Conservation (phyloP, 2,113 vertebrate species). For the Engystomops pustulosus region DNA sequence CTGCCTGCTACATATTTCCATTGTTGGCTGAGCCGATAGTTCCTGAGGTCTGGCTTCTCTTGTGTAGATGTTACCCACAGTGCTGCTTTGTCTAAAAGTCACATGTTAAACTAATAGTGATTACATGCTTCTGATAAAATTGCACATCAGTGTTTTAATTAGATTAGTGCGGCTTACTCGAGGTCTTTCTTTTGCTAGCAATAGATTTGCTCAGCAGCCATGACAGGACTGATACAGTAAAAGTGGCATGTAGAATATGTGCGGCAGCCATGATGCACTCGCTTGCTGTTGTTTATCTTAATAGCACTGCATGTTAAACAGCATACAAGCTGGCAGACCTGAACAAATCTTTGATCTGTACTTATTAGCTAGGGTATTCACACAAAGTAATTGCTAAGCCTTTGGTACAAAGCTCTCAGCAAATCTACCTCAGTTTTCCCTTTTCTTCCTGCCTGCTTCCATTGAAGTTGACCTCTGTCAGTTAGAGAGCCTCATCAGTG, state of each 20-base stretch:
- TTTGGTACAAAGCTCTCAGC: conserved; percentile 73
- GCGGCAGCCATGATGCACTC: conserved; percentile 64
- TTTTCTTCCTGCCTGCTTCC: conserved; percentile 75
- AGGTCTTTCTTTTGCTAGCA: conserved; percentile 1
- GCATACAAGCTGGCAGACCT: conserved; percentile 70
- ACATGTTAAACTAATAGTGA: conserved; percentile 21
- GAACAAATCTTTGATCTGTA: conserved; percentile 79
- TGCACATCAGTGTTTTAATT: conserved; percentile 22
- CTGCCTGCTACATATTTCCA: neutral
- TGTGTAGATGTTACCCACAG: conserved; percentile 3
- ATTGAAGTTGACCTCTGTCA: conserved; percentile 85
- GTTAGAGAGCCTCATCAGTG: conserved; percentile 80
- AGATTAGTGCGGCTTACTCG: neutral
- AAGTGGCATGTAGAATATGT: conserved; percentile 62
- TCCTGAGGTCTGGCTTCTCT: neutral
- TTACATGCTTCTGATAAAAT: neutral
- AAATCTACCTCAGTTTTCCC: conserved; percentile 80
- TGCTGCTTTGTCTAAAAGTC: conserved; percentile 5
- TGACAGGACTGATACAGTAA: conserved; percentile 44
- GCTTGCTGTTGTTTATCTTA: conserved; percentile 72
- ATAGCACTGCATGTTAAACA: conserved; percentile 74
- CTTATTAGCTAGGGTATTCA: conserved; percentile 78
- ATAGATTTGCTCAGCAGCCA: conserved; percentile 59
- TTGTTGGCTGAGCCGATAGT: neutral
- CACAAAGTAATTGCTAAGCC: conserved; percentile 75